Conservation (phyloP, 2,113 vertebrate genomes). For the Ctenomys sociabilis region DNA sequence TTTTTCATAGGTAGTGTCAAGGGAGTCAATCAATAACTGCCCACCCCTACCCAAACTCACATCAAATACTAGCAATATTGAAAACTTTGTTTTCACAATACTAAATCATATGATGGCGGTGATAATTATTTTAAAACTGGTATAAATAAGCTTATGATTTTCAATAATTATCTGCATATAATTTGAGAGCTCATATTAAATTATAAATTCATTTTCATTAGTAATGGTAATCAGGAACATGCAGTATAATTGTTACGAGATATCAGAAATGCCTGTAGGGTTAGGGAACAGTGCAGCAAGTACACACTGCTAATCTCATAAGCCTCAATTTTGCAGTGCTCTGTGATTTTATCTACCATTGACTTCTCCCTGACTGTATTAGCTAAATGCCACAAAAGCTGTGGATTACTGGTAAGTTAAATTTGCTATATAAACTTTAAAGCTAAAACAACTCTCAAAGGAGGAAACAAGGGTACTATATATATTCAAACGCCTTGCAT, state of each 20-base stretch:
- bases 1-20: neutral
- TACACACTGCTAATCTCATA: neutral
- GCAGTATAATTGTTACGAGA: neutral
- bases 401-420: neutral
- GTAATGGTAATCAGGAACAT: neutral
- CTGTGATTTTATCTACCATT: neutral
- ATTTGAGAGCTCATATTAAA: neutral
- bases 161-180: neutral
- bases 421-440: neutral
- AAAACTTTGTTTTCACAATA: neutral
- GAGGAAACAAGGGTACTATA: neutral
- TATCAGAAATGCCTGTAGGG: neutral
- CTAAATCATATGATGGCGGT: neutral
- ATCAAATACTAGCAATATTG: neutral
- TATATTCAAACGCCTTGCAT: neutral
- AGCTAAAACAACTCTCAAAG: neutral
- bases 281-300: neutral
- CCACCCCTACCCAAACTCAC: neutral
- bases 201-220: neutral
- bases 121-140: neutral
- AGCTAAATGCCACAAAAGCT: neutral
- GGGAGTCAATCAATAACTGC: neutral
- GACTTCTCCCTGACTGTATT: rapidly evolving
- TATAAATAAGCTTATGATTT: neutral
- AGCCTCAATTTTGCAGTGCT: neutral